Evolutionary conservation across 2,888 invertebrate species (phyloP).

Genomic region (Pheosia tremula): DNA sequence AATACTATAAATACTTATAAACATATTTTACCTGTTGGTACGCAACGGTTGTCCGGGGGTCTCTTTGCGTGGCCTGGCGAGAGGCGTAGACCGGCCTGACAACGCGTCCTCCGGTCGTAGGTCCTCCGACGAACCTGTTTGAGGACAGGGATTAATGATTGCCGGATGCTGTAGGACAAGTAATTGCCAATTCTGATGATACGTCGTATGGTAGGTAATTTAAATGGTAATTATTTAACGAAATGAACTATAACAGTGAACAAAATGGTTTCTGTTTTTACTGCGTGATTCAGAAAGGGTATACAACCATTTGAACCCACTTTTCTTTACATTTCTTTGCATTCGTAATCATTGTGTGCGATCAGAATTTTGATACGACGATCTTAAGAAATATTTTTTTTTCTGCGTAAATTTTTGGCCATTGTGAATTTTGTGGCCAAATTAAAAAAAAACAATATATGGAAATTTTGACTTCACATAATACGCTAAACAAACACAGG

Average conservation of each 20-base stretch:
- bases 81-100: slow-evolving; percentile 87
- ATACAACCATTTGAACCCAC: too few relatives aligned
- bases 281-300: too few relatives aligned
- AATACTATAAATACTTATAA: background rate
- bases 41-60: slow-evolving; percentile 84
- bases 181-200: background rate
- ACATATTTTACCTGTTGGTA: slow-evolving; percentile 83
- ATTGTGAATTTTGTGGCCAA: too few relatives aligned
- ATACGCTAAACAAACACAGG: too few relatives aligned
- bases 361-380: too few relatives aligned
- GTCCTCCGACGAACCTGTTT: slow-evolving; percentile 76
- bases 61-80: slow-evolving; percentile 88
- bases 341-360: too few relatives aligned
- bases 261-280: too few relatives aligned
- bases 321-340: too few relatives aligned
- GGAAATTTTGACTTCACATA: too few relatives aligned
- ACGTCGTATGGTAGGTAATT: background rate
- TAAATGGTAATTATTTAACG: background rate
- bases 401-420: too few relatives aligned
- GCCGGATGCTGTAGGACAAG: background rate
- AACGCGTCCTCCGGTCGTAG: slow-evolving; percentile 74
- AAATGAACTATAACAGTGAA: background rate
- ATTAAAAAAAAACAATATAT: too few relatives aligned
- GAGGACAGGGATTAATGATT: slow-evolving; percentile 9
- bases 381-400: too few relatives aligned